Conservation (phyloP, 2,797 vertebrate species). For the Xenentodon cancila region DNA sequence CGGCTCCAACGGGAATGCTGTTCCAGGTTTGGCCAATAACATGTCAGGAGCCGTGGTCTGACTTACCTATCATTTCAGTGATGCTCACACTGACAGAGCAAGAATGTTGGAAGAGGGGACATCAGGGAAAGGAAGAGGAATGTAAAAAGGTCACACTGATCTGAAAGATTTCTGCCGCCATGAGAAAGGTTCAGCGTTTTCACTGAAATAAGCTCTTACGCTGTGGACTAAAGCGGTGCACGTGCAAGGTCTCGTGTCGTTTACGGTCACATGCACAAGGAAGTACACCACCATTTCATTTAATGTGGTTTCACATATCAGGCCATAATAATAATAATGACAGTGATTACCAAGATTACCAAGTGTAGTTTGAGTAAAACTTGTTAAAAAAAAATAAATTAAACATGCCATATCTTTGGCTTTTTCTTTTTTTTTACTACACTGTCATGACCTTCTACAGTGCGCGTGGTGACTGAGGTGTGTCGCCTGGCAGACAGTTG, state of each 20-base stretch:
- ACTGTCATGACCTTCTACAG: too few relatives aligned
- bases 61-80: conserved; percentile 26
- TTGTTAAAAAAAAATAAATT: too few relatives aligned
- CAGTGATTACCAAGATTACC: too few relatives aligned
- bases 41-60: conserved; percentile 14
- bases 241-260: not conserved
- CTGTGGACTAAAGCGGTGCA: not conserved
- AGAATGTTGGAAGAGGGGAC: conserved; percentile 12
- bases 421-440: too few relatives aligned
- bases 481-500: too few relatives aligned
- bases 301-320: too few relatives aligned
- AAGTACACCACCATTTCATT: too few relatives aligned
- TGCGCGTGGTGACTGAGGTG: too few relatives aligned
- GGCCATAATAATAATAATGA: too few relatives aligned
- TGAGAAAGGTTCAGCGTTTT: conserved; percentile 9
- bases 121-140: conserved; percentile 25
- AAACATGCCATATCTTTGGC: too few relatives aligned
- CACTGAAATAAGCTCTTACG: not conserved
- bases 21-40: conserved; percentile 43
- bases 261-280: not conserved
- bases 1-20: conserved; percentile 34
- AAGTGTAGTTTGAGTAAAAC: too few relatives aligned
- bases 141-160: conserved; percentile 25
- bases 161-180: not conserved
- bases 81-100: conserved; percentile 21